These are phyloP conservation scores for Rhinogobius similis DNA, from an alignment of 2,113 vertebrate genomes.

Conservation along the genomic window DNA sequence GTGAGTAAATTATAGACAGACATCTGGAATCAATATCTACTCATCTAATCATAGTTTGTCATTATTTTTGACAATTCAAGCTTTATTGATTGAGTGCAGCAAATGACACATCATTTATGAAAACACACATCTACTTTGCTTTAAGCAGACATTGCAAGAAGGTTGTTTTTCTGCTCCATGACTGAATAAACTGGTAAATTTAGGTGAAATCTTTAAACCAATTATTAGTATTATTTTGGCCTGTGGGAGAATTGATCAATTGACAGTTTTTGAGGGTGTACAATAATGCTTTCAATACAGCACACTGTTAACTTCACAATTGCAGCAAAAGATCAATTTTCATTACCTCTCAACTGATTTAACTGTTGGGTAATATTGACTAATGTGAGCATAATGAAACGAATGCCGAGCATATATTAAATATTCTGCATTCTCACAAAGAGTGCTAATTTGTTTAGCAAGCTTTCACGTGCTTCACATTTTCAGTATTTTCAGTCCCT, in stretches of 20 bases:
- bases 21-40: background rate
- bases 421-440: background rate
- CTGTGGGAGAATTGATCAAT: background rate
- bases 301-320: background rate
- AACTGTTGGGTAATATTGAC: background rate
- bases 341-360: background rate
- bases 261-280: background rate
- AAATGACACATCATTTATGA: background rate
- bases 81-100: background rate
- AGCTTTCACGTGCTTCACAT: background rate
- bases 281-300: background rate
- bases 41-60: background rate
- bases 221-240: background rate
- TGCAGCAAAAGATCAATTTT: background rate
- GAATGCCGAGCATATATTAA: background rate
- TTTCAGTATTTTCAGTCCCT: background rate
- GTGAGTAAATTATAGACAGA: background rate
- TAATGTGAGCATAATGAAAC: background rate
- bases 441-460: background rate
- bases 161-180: background rate
- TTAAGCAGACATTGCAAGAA: background rate
- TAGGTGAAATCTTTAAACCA: background rate
- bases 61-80: background rate
- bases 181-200: background rate
- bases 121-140: slow-evolving; percentile 3